Evolutionary conservation across 1,140 invertebrate genomes (phyloP), one percentile per base, ranked within the genome.

Genomic region (Onthophagus taurus): DNA sequence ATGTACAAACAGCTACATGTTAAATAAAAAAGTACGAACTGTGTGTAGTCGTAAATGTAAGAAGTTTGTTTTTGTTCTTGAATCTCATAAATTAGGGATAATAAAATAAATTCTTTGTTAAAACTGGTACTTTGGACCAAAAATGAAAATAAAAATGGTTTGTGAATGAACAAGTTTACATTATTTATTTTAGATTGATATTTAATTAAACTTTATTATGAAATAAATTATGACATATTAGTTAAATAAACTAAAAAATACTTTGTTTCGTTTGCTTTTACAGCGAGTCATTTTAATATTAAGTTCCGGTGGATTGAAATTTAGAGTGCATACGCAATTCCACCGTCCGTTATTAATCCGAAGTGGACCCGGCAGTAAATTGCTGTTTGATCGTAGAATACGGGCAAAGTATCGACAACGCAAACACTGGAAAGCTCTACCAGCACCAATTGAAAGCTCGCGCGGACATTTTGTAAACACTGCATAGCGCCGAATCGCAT

Each of bases 351-450:
- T 26, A 26, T 26, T 26, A 26, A 6, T 26, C 23, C 23, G 6
- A n/a, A 7, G 23, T 26, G 23, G 6, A 6, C 17, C 24, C 13
- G 38, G 9, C 21, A 41, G 24, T 39, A 45, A 45, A 21, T 39
- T 39, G 38, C 39, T 45, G 36, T 30, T 19, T 26, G 44, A 45
- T 45, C 44, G 44, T 31, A 24, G 39, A 45, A 45, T 21, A 6
- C 24, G n/a, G n/a, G n/a, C n/a, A n/a, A n/a, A n/a, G n/a, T n/a
- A n/a, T n/a, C n/a, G n/a, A n/a, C n/a, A n/a, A n/a, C n/a, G n/a
- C n/a, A n/a, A n/a, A n/a, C n/a, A n/a, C n/a, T n/a, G n/a, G n/a
- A n/a, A n/a, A n/a, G n/a, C n/a, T n/a, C n/a, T n/a, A n/a, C n/a
- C n/a, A n/a, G n/a, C n/a, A n/a, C n/a, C n/a, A n/a, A n/a, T n/a